phyloP scores from a whole-genome alignment of 2,888 invertebrate genomes.

The Epinotia bilunana region DNA sequence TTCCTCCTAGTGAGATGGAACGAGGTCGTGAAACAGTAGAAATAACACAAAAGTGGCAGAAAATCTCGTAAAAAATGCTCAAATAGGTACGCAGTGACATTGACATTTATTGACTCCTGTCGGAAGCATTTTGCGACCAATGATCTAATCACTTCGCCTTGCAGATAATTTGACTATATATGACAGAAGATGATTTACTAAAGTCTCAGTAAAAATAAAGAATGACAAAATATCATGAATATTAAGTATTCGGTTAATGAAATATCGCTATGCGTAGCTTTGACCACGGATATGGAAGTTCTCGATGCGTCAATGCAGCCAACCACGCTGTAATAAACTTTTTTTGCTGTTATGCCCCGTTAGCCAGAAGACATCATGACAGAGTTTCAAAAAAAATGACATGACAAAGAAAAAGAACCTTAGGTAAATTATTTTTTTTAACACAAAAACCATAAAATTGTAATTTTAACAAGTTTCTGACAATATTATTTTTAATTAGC shows the following conservation, averaged over 20 bases:
- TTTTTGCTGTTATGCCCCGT: too few species aligned
- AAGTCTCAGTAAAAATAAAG: constrained; percentile 37
- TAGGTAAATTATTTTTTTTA: too few species aligned
- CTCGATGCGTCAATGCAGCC: constrained; percentile 15
- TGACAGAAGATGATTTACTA: constrained; percentile 42
- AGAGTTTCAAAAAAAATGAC: too few species aligned
- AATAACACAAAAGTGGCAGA: too few species aligned
- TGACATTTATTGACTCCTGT: constrained; percentile 10
- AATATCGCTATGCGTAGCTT: constrained; percentile 43
- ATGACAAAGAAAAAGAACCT: too few species aligned
- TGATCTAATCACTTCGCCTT: constrained; percentile 35
- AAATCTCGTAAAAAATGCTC: neutral
- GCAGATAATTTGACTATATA: constrained; percentile 34
- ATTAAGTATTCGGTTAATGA: constrained; percentile 45
- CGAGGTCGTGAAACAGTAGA: too few species aligned
- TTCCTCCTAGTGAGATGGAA: too few species aligned
- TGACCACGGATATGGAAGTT: neutral
- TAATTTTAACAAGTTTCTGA: too few species aligned
- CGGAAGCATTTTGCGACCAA: constrained; percentile 29
- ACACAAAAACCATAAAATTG: too few species aligned
- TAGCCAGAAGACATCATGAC: too few species aligned
- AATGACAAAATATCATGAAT: constrained; percentile 45
- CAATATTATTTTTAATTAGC: too few species aligned
- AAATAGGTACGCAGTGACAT: constrained; percentile 6
- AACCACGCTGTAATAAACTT: neutral